Evolutionary conservation across 2,888 invertebrate genomes (phyloP).

Genomic region (Callimorpha dominula): DNA sequence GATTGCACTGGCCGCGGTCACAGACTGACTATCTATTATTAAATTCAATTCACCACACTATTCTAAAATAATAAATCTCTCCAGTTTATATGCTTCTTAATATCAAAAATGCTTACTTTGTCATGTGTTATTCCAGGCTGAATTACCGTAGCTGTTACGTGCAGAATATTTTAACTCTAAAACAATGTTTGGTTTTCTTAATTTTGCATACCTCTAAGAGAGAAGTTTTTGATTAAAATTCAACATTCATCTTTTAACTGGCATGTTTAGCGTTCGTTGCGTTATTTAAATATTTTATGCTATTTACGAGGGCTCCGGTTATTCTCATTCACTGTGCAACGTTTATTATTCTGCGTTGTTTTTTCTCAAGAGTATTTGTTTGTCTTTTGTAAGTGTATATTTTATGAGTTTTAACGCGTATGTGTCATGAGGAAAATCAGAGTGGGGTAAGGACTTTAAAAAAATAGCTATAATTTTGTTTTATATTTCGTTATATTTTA

Average conservation of each 20-base stretch:
- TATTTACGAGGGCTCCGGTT: background rate
- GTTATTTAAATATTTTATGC: conserved; percentile 5
- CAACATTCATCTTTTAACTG: conserved; percentile 31
- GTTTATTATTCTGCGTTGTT: background rate
- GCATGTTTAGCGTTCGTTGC: conserved; percentile 4
- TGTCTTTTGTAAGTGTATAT: background rate
- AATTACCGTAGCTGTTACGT: conserved; percentile 20
- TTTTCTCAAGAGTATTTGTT: background rate
- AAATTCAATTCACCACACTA: no score
- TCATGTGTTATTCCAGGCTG: conserved; percentile 26
- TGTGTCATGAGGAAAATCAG: no score
- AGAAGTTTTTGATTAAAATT: conserved; percentile 45
- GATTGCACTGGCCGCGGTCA: no score
- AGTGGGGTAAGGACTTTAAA: no score
- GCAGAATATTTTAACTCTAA: conserved; percentile 39
- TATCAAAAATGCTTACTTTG: conserved; percentile 11
- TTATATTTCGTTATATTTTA: no score
- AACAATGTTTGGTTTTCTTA: conserved; percentile 43
- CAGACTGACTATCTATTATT: no score
- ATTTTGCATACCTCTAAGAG: conserved; percentile 26
- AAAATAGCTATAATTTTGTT: no score
- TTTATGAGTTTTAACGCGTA: background rate
- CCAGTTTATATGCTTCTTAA: conserved; percentile 4
- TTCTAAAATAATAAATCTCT: background rate
- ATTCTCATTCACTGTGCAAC: background rate